Conservation (phyloP, 2,113 vertebrate species). For the Lucifuga dentata region DNA sequence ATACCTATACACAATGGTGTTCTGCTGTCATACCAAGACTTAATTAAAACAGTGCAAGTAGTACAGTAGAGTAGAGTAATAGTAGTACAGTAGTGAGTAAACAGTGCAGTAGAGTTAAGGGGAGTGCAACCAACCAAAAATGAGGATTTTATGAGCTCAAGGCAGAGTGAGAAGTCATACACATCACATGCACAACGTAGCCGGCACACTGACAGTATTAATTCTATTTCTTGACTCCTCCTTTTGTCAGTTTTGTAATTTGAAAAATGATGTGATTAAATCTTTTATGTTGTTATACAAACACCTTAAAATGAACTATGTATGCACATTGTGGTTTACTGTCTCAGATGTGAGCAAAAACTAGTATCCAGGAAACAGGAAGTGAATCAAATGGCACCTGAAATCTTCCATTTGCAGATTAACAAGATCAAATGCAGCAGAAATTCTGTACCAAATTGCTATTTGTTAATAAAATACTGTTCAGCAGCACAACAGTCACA, state of each 20-base stretch:
- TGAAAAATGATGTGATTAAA: too few species aligned
- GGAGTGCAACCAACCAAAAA: background rate
- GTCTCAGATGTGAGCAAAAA: slow-evolving; percentile 51
- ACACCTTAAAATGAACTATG: slow-evolving; percentile 23
- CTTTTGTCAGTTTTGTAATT: background rate
- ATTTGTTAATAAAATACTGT: background rate
- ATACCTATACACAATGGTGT: slow-evolving; percentile 44
- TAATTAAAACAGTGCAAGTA: too few species aligned
- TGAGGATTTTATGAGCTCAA: slow-evolving; percentile 2
- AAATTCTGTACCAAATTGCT: background rate
- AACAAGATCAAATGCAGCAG: background rate
- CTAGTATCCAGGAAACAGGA: slow-evolving; percentile 79
- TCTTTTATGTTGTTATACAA: background rate
- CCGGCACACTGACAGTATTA: background rate
- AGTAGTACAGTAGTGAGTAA: slow-evolving; percentile 16
- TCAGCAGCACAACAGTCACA: background rate
- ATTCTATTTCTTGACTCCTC: background rate
- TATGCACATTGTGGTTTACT: slow-evolving; percentile 76
- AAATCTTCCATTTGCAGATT: slow-evolving; percentile 13
- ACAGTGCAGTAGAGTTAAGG: slow-evolving; percentile 6
- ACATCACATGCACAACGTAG: background rate
- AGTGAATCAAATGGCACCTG: slow-evolving; percentile 57
- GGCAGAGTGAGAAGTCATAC: background rate
- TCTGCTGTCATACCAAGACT: slow-evolving; percentile 13
- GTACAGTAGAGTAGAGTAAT: too few species aligned